Conservation (phyloP, 37 sponge, comb jelly and placozoan genomes). For the Crambe crambe region DNA sequence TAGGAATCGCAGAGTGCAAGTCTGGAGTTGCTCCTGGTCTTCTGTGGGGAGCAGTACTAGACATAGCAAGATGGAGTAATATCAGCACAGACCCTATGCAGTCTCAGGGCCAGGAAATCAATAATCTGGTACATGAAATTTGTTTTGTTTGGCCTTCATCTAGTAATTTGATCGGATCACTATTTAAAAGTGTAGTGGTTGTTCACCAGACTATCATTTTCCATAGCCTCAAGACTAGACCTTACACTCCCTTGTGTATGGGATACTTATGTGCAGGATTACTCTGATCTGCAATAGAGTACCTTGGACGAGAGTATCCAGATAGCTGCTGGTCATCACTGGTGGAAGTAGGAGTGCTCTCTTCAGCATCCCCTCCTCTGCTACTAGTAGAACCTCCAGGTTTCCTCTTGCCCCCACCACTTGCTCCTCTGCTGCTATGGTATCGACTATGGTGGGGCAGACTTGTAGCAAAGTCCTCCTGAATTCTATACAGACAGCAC, state of each 20-base stretch:
- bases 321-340: conserved; percentile 53
- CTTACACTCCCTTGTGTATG: too few species aligned
- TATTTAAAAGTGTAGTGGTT: too few species aligned
- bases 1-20: conserved; percentile 36
- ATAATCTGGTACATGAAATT: too few species aligned
- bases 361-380: background rate
- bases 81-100: background rate
- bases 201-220: too few species aligned
- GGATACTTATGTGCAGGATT: too few species aligned
- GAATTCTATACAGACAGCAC: background rate
- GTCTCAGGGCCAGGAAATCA: too few species aligned
- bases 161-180: too few species aligned
- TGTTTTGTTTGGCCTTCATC: too few species aligned
- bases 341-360: conserved; percentile 28
- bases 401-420: background rate
- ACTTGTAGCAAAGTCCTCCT: conserved; percentile 20
- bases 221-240: too few species aligned
- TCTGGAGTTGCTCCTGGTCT: background rate
- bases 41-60: conserved; percentile 67
- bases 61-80: background rate
- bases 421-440: background rate
- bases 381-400: background rate
- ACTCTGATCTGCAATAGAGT: too few species aligned
- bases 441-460: conserved; percentile 23
- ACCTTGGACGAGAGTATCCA: conserved; percentile 66